Conservation (phyloP, 2,888 invertebrate genomes). For the Aphodius granarius region DNA sequence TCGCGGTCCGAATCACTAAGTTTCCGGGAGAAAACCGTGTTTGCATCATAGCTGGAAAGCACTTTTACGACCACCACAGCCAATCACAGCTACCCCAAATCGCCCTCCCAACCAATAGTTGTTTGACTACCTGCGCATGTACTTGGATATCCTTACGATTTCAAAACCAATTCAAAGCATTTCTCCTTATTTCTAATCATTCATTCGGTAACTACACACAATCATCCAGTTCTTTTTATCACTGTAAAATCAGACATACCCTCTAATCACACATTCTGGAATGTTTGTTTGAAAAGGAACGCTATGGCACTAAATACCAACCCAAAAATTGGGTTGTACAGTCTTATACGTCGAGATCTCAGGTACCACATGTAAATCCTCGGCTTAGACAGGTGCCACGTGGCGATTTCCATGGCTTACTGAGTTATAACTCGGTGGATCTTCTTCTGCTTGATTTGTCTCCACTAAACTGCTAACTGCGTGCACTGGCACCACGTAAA, state of each 20-base stretch:
- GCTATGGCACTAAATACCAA: constrained; percentile 9
- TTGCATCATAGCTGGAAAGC: too few relatives aligned
- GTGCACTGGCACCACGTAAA: constrained; percentile 56
- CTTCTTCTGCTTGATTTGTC: constrained; percentile 32
- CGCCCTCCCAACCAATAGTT: too few relatives aligned
- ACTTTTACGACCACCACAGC: too few relatives aligned
- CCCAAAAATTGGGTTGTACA: not conserved
- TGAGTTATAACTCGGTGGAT: constrained; percentile 39
- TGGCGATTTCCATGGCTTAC: not conserved
- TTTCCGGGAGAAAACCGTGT: too few relatives aligned
- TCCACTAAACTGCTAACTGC: constrained; percentile 46
- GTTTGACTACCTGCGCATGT: too few relatives aligned
- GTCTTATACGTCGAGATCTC: constrained; percentile 1
- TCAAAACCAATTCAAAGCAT: not conserved
- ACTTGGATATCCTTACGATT: too few relatives aligned
- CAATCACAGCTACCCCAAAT: too few relatives aligned
- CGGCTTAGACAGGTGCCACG: not conserved
- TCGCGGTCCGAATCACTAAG: too few relatives aligned
- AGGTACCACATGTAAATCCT: not conserved
- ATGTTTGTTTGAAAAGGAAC: not conserved
- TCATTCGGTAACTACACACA: not conserved
- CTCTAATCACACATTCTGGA: not conserved
- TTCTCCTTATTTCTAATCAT: not conserved
- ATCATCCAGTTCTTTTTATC: not conserved
- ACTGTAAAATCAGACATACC: not conserved